Base-by-base conservation (phyloP, 2,888 invertebrate species). In the Pycnomerus fuliginosus region DNA sequence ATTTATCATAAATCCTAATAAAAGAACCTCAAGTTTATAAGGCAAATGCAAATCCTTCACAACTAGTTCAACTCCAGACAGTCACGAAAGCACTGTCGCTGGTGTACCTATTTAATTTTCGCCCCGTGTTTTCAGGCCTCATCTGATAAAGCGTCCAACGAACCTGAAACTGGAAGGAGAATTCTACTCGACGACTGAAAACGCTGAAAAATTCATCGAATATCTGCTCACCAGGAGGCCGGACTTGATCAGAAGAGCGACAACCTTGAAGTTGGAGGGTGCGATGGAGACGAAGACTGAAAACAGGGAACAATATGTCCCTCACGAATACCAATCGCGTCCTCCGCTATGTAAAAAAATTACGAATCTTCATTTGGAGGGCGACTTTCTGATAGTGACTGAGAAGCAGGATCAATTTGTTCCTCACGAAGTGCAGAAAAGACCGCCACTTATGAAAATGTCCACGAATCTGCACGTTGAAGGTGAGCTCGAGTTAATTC, bases 91-190 rank as follows among this genome's bases (percentile, higher is more conserved):
- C 33, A 22, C 16, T 33, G 31, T 39, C 32, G 33, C 32, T 29
- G 15, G 36, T 23, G 33, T 50, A 45, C 40, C 35, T 72, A 72
- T 8, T n/a, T n/a, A n/a, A n/a, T n/a, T n/a, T n/a, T n/a, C n/a
- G n/a, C n/a, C 5, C 20, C 20, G 20, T 8, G 20, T 5, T 8
- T n/a, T 8, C 5, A 20, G 52, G 8, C 43, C 38, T 1, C 44
- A 69, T 27, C 58, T 74, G 4, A 62, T 66, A 3, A 70, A 73
- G 42, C 64, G 72, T 42, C 64, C 71, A 2, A 75, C 76, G 3
- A 74, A 73, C 20, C 56, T 79, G 36, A 73, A 70, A 52, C 65
- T 77, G 55, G 76, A 77, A 55, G 79, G 78, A n/a, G 72, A 76
- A 24, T 69, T 76, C 49, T 66, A 67, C 10, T 67, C 69, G 7